phyloP scores from a whole-genome alignment of 2,888 invertebrate genomes.

The Standfussiana lucernea region DNA sequence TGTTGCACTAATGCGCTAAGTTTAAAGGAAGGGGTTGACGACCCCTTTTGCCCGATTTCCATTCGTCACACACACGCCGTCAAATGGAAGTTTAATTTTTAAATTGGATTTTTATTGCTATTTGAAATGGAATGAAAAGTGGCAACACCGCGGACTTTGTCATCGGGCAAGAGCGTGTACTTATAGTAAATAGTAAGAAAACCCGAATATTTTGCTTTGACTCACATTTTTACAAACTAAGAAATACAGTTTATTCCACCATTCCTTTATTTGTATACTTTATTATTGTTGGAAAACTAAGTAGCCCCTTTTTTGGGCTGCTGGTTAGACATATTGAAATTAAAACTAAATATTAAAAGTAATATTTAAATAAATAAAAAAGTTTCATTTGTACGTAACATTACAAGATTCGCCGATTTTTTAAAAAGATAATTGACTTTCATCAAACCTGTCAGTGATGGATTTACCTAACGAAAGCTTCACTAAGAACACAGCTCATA shows the following conservation, averaged over 20 bases:
- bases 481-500: background rate
- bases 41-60: constrained; percentile 83
- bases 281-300: background rate
- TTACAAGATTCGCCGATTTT: background rate
- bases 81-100: constrained; percentile 88
- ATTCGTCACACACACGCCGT: constrained; percentile 89
- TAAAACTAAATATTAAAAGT: background rate
- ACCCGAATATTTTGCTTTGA: background rate
- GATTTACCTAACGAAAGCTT: background rate
- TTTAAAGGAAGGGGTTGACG: constrained; percentile 85
- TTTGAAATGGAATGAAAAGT: constrained; percentile 79
- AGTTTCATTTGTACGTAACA: background rate
- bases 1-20: constrained; percentile 84
- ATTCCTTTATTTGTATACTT: background rate
- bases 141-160: constrained; percentile 57
- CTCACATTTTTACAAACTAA: background rate
- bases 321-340: background rate
- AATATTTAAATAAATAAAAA: constrained; percentile 6
- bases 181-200: constrained; percentile 9
- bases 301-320: background rate
- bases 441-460: background rate
- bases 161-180: constrained; percentile 25
- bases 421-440: background rate
- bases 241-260: background rate
- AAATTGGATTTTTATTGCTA: constrained; percentile 88